These are phyloP conservation scores for Onychostoma macrolepis DNA, from an alignment of 2,113 vertebrate genomes.

Conservation along the genomic window DNA sequence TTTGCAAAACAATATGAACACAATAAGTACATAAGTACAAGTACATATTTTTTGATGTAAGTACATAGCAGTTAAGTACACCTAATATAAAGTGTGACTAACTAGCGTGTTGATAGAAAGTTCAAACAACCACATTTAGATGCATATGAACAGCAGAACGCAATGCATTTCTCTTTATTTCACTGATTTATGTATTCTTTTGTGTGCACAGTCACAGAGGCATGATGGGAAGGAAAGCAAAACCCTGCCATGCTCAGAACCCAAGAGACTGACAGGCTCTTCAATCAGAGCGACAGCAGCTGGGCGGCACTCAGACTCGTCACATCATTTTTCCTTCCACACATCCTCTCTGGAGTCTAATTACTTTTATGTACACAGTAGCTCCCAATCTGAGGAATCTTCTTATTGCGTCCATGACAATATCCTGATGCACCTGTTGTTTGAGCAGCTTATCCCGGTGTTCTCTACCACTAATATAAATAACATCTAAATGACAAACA, in stretches of 20 bases:
- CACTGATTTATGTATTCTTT: background rate
- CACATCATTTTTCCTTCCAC: constrained; percentile 17
- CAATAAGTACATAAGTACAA: too few relatives aligned
- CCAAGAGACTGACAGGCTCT: constrained; percentile 40
- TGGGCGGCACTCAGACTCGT: constrained; percentile 14
- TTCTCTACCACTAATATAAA: constrained; percentile 25
- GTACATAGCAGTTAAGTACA: too few relatives aligned
- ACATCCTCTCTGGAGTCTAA: constrained; percentile 37
- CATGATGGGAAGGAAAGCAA: constrained; percentile 27
- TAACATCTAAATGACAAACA: constrained; percentile 8
- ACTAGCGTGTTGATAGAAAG: background rate
- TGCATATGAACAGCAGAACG: background rate
- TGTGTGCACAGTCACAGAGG: constrained; percentile 12
- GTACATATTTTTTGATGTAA: too few relatives aligned
- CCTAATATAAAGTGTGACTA: too few relatives aligned
- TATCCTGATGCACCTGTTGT: constrained; percentile 20
- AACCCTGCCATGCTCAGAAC: constrained; percentile 15
- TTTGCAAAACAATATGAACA: too few relatives aligned
- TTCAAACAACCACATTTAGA: constrained; percentile 1
- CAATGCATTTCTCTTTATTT: background rate
- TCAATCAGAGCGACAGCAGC: constrained; percentile 37
- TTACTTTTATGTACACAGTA: constrained; percentile 26
- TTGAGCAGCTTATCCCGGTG: background rate
- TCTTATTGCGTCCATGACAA: background rate
- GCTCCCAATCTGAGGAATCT: background rate